A percentile compares a stretch with the other conserved stretches of the same genome.
phyloP scores from a whole-genome alignment of 2,888 invertebrate species.

The Lasioglossum pauxillum region DNA sequence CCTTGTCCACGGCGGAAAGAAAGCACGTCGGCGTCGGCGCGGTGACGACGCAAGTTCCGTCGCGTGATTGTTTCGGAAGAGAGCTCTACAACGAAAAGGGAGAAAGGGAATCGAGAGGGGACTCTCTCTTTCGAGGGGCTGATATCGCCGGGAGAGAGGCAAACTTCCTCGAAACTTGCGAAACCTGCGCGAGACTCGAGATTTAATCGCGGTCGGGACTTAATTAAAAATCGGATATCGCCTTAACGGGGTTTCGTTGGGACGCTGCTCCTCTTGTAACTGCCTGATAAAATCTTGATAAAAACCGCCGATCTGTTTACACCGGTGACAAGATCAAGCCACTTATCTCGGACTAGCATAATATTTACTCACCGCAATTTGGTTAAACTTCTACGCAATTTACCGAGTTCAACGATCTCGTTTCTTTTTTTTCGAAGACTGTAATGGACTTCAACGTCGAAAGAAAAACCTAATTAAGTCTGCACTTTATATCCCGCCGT shows the following conservation, averaged over 20 bases:
- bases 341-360: neutral
- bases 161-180: conserved; percentile 8
- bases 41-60: neutral
- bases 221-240: conserved; percentile 61
- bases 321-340: neutral
- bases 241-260: conserved; percentile 45
- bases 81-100: neutral
- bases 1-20: neutral
- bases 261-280: neutral
- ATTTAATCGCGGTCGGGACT: conserved; percentile 31
- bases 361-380: neutral
- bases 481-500: neutral
- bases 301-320: conserved; percentile 1
- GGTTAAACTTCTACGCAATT: neutral
- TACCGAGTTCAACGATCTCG: neutral
- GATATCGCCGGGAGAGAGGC: conserved; percentile 1
- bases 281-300: neutral
- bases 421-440: neutral
- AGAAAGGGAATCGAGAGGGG: neutral
- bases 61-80: conserved; percentile 1
- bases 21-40: neutral
- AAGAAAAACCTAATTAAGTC: neutral
- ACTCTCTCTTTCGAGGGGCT: neutral
- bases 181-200: neutral
- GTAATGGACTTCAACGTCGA: neutral